These are phyloP conservation scores for Parazoanthus darwini DNA, from an alignment of 92 coral and sea anemone species.

Conservation along the genomic window DNA sequence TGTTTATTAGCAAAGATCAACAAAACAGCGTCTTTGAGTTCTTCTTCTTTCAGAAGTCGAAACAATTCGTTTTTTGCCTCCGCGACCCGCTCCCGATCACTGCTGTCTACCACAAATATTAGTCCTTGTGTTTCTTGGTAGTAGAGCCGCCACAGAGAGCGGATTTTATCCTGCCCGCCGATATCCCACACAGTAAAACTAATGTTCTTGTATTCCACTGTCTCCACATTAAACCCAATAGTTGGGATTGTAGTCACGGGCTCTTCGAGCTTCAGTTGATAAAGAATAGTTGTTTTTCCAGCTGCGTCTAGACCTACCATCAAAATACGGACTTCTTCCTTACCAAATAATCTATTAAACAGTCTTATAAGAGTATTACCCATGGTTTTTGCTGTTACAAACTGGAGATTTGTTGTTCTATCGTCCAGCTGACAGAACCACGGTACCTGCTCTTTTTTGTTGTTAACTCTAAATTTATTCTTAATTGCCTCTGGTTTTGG, in stretches of 20 bases:
- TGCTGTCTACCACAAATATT: constrained; percentile 95
- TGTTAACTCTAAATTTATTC: constrained; percentile 4
- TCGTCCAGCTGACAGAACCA: neutral
- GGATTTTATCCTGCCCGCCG: constrained; percentile 98
- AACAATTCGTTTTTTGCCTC: constrained; percentile 94
- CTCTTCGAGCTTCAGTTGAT: constrained; percentile 90
- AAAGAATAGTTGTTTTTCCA: constrained; percentile 96
- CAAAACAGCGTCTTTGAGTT: constrained; percentile 88
- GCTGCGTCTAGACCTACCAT: constrained; percentile 99
- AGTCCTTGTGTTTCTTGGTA: constrained; percentile 98
- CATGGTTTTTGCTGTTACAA: constrained; percentile 51
- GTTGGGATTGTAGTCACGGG: constrained; percentile 96
- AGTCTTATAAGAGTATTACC: constrained; percentile 86
- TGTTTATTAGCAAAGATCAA: constrained; percentile 97
- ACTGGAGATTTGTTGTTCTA: neutral
- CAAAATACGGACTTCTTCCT: constrained; percentile 93
- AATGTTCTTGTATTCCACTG: constrained; percentile 96
- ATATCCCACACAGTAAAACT: constrained; percentile 99
- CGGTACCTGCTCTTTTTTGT: constrained; percentile 39
- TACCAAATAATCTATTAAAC: constrained; percentile 85
- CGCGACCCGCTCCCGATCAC: constrained; percentile 79
- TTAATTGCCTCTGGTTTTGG: constrained; percentile 9
- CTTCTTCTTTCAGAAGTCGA: constrained; percentile 89
- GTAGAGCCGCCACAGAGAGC: constrained; percentile 92
- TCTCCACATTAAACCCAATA: constrained; percentile 96